Evolutionary conservation across 2,797 vertebrate species (phyloP), one percentile per base, ranked within the genome.

Genomic region (Protonibea diacanthus): DNA sequence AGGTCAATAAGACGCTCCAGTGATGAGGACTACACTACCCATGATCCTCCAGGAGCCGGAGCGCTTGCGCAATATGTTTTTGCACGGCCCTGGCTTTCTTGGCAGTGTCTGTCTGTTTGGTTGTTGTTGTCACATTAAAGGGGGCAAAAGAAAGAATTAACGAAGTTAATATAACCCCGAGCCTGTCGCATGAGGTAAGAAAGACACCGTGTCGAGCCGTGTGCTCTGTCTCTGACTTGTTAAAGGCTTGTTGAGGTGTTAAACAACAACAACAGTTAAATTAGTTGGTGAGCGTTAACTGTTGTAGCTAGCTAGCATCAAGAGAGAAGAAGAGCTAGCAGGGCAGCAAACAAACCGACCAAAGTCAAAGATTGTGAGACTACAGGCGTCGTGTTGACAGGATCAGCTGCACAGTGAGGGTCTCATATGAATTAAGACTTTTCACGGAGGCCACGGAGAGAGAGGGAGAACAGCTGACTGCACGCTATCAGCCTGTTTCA

Each of bases 41-140:
- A 92, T 59, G 27, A 1, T 83, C 17, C 92, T 52, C 40, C 10
- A 3, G 59, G 0, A 7, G 33, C 59, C 40, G 56, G 88, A 81
- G 92, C 33, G 33, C 80, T 91, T 95, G 94, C 93, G 94, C 91
- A 93, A 86, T 93, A 18, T 84, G 89, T 90, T 91, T 83, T 38
- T 81, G 61, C 58, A 78, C 85, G 88, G 93, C 90, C 92, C 89
- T 85, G 63, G 63, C 71, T 78, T 56, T 80, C 56, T 66, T 85
- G 59, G 59, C 40, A 45, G 78, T 83, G 85, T 81, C 13, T 38
- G 33, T 13, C 59, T 85, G 79, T 73, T 29, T 74, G 61, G 78
- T 7, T 85, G 80, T 81, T 93, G 90, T 88, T 89, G 82, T 89
- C 66, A 86, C 74, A 69, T 81, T 80, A 70, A 78, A 38, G 75